These are phyloP conservation scores for Leptobrachium ailaonicum DNA, from an alignment of 2,113 vertebrate species.

Conservation along the genomic window DNA sequence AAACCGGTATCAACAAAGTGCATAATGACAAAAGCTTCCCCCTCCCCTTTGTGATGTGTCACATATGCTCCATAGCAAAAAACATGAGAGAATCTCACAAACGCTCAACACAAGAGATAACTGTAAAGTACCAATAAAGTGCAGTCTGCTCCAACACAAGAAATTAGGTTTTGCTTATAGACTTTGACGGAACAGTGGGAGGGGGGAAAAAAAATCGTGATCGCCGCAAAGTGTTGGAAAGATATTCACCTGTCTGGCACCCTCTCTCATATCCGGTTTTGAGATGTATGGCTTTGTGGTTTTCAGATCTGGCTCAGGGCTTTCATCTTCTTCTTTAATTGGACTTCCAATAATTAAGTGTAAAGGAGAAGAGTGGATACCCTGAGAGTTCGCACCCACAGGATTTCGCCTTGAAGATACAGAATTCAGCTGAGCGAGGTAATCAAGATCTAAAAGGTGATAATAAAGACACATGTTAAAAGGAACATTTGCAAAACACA, in stretches of 20 bases:
- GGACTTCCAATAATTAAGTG: slow-evolving; percentile 68
- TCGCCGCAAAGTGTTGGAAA: too few species aligned
- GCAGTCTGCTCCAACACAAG: too few species aligned
- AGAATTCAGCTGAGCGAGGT: slow-evolving; percentile 68
- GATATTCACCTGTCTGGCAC: slow-evolving; percentile 64
- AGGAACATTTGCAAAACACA: background rate
- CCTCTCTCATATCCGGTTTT: slow-evolving; percentile 67
- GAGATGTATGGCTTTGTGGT: slow-evolving; percentile 60
- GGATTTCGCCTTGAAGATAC: slow-evolving; percentile 72
- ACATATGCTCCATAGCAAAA: too few species aligned
- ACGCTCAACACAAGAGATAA: too few species aligned
- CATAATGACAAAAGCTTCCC: too few species aligned
- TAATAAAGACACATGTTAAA: background rate
- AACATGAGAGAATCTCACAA: too few species aligned
- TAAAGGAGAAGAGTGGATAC: slow-evolving; percentile 71
- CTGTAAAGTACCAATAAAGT: too few species aligned
- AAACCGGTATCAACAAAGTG: too few species aligned
- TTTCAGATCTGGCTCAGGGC: slow-evolving; percentile 57
- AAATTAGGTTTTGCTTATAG: too few species aligned
- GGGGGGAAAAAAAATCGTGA: too few species aligned
- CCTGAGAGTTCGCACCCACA: slow-evolving; percentile 58
- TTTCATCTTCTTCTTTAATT: slow-evolving; percentile 79
- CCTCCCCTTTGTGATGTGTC: too few species aligned
- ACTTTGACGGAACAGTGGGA: too few species aligned
- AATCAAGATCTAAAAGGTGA: slow-evolving; percentile 67